Base-by-base conservation (phyloP, 2,113 vertebrate species). In the Ictidomys tridecemlineatus region DNA sequence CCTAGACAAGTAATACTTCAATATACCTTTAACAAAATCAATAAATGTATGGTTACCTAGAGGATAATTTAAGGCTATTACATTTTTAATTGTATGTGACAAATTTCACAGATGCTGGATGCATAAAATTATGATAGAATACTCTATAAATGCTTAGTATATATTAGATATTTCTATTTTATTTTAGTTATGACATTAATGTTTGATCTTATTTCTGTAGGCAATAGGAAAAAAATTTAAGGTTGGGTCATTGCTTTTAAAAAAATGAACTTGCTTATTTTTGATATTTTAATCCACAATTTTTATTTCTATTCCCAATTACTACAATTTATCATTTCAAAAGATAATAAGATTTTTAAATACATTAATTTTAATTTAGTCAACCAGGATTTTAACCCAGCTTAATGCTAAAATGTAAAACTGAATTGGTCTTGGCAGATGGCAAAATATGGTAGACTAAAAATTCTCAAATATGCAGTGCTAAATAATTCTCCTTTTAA, bases 61-160 rank as follows among this genome's bases (percentile, higher is more conserved):
- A 97, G 96, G 97, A 97, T 89, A 96, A 97, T 98, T 96, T 37
- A 98, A 97, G 94, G 76, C 22, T 79, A 97, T 96, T 97, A 78
- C 78, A 93, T 97, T 98, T 98, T 98, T 98, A 98, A 63, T 5
- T 91, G 70, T 95, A 95, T 56, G 67, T 97, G 79, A 97, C 98
- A 98, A 98, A 97, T 94, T 95, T 91, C 48, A 87, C 22, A 85
- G 30, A 20, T 95, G 12, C 94, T 90, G 2, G 2, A 97, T 77
- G 39, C 30, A 96, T 95, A 98, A 97, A 95, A 97, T 98, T 97
- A 94, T 96, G 94, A 96, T 88, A 65, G 18, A 96, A 42, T 98
- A 96, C 42, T 97, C 37, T 78, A 97, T 97, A 96, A 98, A 93
- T 97, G 11, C 10, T 80, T 48, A 94, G 93, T 97, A 97, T 94